phyloP scores from a whole-genome alignment of 2,797 vertebrate genomes.

The Melanotaenia nigrans region DNA sequence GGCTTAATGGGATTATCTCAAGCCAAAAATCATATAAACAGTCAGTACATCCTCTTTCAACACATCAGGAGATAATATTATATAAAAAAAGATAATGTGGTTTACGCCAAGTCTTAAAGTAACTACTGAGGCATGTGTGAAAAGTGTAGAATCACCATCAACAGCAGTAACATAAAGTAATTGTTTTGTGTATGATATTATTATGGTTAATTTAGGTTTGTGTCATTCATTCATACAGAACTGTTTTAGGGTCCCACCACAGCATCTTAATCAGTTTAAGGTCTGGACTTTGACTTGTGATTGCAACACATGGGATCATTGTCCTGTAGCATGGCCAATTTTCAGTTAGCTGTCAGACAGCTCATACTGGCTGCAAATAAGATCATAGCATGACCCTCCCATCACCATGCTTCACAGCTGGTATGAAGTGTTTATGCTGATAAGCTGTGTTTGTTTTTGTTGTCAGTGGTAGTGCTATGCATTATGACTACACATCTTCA shows the following conservation, averaged over 20 bases:
- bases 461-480: background rate
- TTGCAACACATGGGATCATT: background rate
- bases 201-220: background rate
- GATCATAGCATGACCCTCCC: background rate
- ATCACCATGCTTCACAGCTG: background rate
- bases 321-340: background rate
- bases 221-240: background rate
- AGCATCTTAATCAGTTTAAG: background rate
- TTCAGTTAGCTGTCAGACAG: background rate
- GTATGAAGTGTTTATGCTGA: background rate
- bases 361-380: background rate
- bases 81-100: background rate
- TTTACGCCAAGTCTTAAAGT: background rate
- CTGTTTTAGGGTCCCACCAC: background rate
- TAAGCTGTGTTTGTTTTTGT: background rate
- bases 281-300: background rate
- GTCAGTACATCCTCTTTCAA: background rate
- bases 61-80: background rate
- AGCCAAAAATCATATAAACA: constrained; percentile 41
- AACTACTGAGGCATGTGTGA: background rate
- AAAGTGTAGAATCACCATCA: background rate
- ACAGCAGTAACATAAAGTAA: background rate
- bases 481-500: background rate
- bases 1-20: constrained; percentile 64
- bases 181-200: background rate